Evolutionary conservation across 2,113 vertebrate genomes (phyloP).

Genomic region (Nerophis ophidion): DNA sequence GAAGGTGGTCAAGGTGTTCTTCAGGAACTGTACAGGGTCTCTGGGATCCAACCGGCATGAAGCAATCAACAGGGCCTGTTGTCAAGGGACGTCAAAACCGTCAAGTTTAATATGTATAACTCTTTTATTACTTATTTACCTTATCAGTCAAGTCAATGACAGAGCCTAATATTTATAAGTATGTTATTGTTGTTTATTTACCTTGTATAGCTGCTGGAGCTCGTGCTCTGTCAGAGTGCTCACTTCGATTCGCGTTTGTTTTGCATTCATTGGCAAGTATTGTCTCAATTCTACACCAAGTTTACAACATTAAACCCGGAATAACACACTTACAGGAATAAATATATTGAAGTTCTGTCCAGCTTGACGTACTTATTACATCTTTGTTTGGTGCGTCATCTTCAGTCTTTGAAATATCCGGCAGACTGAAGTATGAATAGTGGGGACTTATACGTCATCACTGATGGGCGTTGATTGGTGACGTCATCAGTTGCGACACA

Average conservation of each 20-base stretch:
- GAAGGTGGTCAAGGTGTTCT: conserved; percentile 21
- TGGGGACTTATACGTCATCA: neutral
- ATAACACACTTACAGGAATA: too few relatives aligned
- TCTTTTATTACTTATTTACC: too few relatives aligned
- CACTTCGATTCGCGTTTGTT: conserved; percentile 15
- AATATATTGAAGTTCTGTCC: neutral
- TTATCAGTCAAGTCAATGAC: too few relatives aligned
- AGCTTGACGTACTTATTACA: neutral
- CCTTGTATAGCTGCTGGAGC: conserved; percentile 45
- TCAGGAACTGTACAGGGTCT: conserved; percentile 47
- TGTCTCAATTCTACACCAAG: neutral
- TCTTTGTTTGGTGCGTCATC: conserved; percentile 1
- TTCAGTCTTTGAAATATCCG: conserved; percentile 2
- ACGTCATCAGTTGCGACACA: neutral
- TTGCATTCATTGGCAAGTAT: neutral
- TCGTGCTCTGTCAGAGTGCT: conserved; percentile 24
- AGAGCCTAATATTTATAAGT: too few relatives aligned
- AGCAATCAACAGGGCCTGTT: conserved; percentile 36
- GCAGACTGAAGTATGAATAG: too few relatives aligned
- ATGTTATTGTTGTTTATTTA: too few relatives aligned
- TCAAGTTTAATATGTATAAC: neutral
- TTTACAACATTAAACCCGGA: too few relatives aligned
- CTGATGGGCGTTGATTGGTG: neutral
- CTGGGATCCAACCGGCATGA: conserved; percentile 36
- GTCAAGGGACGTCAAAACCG: conserved; percentile 9